Base-by-base conservation (phyloP, 2,888 invertebrate species). In the Drosophila paramelanica region DNA sequence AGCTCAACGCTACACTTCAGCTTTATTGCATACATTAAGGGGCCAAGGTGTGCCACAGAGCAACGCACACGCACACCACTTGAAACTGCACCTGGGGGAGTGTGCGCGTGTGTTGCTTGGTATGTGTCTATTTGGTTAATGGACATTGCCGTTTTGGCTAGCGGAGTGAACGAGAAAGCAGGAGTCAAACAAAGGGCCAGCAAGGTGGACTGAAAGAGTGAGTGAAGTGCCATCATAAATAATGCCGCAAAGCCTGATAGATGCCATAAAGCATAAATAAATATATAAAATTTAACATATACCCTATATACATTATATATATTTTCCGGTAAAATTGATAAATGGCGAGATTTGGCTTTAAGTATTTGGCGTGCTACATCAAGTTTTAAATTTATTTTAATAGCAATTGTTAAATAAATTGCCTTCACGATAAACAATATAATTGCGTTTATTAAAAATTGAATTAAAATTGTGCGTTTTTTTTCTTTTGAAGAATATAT, bases 21-120 rank as follows among this genome's bases (percentile, higher is more conserved):
- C 84, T 82, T 84, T 84, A 86, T 86, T 82, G 84, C 84, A 85
- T 85, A 85, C 84, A 86, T 85, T 86, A 84, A 82, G 86, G 85
- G 85, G 81, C 86, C 86, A 84, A 81, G 85, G 81, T 84, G 73
- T 72, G 84, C 68, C 84, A 59, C 84, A 81, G 67, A 78, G 81
- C 77, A 79, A 68, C 67, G 33, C 64, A 66, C 73, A 79, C 69
- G 66, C 46, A 61, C 46, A 31, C 11, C 59, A 52, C 53, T 38
- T 14, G 59, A 43, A 72, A 71, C 59, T 60, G 67, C 72, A 75
- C 75, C 75, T 61, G 49, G 17, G 68, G 55, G 53, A 59, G 68
- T 43, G 55, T 65, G 62, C 39, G 50, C 60, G 49, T 23, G 50
- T 25, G 57, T 52, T 39, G 23, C 51, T 33, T 56, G 42, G 23